Base-by-base conservation (phyloP, 2,113 vertebrate species). In the Bubo blakistoni region DNA sequence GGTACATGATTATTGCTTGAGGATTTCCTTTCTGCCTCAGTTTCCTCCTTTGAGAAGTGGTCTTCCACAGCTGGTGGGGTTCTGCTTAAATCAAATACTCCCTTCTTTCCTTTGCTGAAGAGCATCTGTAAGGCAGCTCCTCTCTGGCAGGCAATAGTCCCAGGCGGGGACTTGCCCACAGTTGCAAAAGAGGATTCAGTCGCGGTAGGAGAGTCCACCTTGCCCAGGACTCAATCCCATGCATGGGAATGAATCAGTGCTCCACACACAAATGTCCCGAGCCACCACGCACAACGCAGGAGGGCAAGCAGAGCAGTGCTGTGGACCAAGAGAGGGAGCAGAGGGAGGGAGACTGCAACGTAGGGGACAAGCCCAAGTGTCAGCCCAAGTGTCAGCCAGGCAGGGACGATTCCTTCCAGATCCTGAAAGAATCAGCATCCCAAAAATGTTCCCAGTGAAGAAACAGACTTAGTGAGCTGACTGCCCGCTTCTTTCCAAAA, bases 261-360 rank as follows among this genome's bases (percentile, higher is more conserved):
- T 84, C 22, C 51, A 14, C 26, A 18, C 1, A 0, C 29, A 80
- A 36, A 67, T 4, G 25, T 59, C 34, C 32, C 25, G 21, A 26
- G 1, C 17, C 4, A 2, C 62, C 44, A 21, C 0, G 4, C 51
- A 17, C 14, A 11, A 32, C 1, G 29, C 34, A 19, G 21, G n/a
- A 63, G 6, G 30, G 7, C 21, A 29, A 61, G 55, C 8, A 72
- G 49, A 30, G 16, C n/a, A 18, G 17, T 57, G 49, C 67, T 69
- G 40, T 30, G 40, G 20, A 57, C 32, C 49, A 77, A 88, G 47
- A 72, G 16, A 58, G 11, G 27, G 27, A 66, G 55, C 0, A 0
- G 19, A 38, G 27, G 27, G 46, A 83, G 19, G 16, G 20, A 36
- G 6, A 29, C 26, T 62, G 38, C 38, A 74, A 34, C 2, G 12